Evolutionary conservation across 1,140 invertebrate species (phyloP).

Genomic region (Mylabris phalerata): DNA sequence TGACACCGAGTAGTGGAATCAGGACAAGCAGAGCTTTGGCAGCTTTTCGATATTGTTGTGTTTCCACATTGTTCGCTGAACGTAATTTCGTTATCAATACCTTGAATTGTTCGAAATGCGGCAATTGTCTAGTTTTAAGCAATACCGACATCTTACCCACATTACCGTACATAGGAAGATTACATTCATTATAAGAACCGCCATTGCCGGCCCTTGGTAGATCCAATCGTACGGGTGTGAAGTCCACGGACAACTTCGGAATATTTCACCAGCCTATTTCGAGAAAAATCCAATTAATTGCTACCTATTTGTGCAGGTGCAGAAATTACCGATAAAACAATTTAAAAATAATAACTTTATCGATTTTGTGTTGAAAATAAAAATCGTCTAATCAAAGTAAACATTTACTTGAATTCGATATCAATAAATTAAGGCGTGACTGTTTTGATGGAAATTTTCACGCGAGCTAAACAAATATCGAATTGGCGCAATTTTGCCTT

Average conservation of each 20-base stretch:
- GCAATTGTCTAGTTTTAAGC: conserved; percentile 24
- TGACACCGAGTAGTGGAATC: conserved; percentile 82
- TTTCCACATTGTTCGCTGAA: conserved; percentile 77
- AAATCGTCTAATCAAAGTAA: conserved; percentile 4
- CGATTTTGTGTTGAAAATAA: not conserved
- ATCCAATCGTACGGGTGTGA: conserved; percentile 73
- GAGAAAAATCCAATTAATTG: conserved; percentile 4
- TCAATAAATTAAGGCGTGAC: conserved; percentile 10
- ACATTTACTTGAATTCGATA: conserved; percentile 9
- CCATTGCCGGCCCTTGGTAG: conserved; percentile 65
- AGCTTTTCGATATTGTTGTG: conserved; percentile 82
- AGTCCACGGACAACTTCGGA: conserved; percentile 58
- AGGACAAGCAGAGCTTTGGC: conserved; percentile 81
- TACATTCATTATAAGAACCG: conserved; percentile 71
- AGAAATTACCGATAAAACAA: conserved; percentile 1
- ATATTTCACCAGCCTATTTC: conserved; percentile 9
- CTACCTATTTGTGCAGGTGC: conserved; percentile 7
- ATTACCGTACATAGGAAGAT: conserved; percentile 86
- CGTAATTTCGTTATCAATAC: conserved; percentile 89
- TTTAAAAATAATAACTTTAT: conserved; percentile 9
- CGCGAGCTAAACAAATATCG: too few relatives aligned
- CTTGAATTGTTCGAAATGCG: conserved; percentile 41
- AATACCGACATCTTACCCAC: conserved; percentile 60
- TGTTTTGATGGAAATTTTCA: too few relatives aligned
- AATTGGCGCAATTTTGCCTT: too few relatives aligned